phyloP scores from a whole-genome alignment of 2,888 invertebrate species.

The Celastrina argiolus region DNA sequence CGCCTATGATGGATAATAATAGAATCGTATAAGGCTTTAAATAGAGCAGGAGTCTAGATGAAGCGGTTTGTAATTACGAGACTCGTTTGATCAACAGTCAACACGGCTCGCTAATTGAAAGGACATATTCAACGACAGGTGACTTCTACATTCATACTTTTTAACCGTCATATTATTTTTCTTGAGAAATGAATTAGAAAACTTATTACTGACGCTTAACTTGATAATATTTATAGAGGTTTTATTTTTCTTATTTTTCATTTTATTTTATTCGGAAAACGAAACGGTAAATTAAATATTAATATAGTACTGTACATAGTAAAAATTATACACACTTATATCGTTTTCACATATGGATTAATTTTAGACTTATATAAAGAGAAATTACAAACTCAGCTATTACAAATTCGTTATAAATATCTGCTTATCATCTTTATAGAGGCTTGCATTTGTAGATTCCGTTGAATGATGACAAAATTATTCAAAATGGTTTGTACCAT shows the following conservation, averaged over 20 bases:
- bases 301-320: no score
- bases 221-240: neutral
- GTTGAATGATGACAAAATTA: no score
- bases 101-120: slow-evolving; percentile 10
- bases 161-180: slow-evolving; percentile 4
- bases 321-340: no score
- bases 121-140: slow-evolving; percentile 9
- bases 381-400: no score
- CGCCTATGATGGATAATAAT: neutral
- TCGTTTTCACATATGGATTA: no score
- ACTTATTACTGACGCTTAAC: neutral
- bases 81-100: neutral
- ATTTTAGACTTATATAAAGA: no score
- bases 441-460: no score
- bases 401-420: no score
- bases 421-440: no score
- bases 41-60: slow-evolving; percentile 2
- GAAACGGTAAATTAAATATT: no score
- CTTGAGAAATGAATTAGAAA: neutral
- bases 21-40: neutral
- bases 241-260: neutral
- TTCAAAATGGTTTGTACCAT: no score
- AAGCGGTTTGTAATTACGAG: neutral
- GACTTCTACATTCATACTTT: neutral
- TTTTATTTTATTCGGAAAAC: no score